Conservation (phyloP, 2,888 invertebrate genomes). For the Syritta pipiens region DNA sequence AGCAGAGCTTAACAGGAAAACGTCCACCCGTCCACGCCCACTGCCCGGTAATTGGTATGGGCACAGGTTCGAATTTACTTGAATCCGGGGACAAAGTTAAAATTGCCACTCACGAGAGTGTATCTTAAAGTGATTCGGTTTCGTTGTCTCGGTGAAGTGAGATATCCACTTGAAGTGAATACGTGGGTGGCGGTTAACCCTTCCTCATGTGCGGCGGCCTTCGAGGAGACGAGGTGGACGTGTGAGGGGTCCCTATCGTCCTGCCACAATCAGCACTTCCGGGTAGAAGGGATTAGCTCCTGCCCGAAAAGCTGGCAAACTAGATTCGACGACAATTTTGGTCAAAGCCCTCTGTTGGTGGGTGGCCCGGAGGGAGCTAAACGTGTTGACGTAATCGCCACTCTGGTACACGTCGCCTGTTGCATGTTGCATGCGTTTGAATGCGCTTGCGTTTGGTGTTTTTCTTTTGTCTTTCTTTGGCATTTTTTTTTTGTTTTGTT, state of each 20-base stretch:
- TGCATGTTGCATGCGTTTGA: constrained; percentile 9
- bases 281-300: not conserved
- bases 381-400: constrained; percentile 19
- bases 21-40: not conserved
- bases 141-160: constrained; percentile 41
- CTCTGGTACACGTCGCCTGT: constrained; percentile 22
- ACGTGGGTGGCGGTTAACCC: constrained; percentile 15
- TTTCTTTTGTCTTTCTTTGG: not conserved
- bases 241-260: not conserved
- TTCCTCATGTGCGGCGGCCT: constrained; percentile 25
- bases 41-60: constrained; percentile 16
- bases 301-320: no score
- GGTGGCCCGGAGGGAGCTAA: not conserved
- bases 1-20: constrained; percentile 39
- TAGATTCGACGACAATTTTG: constrained; percentile 18
- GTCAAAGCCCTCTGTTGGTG: not conserved
- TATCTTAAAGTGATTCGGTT: constrained; percentile 53
- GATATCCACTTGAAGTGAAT: constrained; percentile 30
- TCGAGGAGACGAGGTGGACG: no score
- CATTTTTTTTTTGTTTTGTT: not conserved
- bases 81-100: constrained; percentile 37
- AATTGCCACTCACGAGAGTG: constrained; percentile 28
- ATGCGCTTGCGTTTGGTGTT: constrained; percentile 29
- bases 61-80: constrained; percentile 41
- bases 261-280: not conserved